Conservation (phyloP, 2,888 invertebrate genomes). For the Cerceris ruficornis region DNA sequence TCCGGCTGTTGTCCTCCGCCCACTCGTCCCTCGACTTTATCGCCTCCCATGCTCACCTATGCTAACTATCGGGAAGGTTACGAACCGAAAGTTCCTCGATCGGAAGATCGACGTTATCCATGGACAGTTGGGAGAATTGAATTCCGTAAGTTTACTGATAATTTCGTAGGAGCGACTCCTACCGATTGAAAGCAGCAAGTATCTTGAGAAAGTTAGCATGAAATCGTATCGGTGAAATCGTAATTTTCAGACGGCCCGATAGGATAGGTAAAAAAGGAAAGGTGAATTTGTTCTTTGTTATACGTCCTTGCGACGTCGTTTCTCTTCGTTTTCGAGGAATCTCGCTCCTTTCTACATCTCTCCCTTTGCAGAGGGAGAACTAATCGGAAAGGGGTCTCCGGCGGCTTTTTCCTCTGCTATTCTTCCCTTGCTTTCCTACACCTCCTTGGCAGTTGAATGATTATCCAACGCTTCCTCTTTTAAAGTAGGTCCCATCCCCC, state of each 20-base stretch:
- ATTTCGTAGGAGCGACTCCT: background rate
- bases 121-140: background rate
- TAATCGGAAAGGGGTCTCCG: conserved; percentile 64
- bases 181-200: too few relatives aligned
- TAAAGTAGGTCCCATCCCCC: conserved; percentile 60
- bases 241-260: background rate
- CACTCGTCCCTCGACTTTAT: conserved; percentile 36
- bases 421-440: conserved; percentile 53
- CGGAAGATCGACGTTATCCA: background rate
- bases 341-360: conserved; percentile 40
- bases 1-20: conserved; percentile 53
- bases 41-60: conserved; percentile 42
- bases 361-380: conserved; percentile 51
- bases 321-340: conserved; percentile 33
- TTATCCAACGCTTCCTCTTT: conserved; percentile 71
- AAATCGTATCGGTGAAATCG: background rate
- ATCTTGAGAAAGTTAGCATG: background rate
- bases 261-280: background rate
- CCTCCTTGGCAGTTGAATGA: conserved; percentile 66
- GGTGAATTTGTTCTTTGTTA: background rate
- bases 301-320: conserved; percentile 23
- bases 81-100: conserved; percentile 5
- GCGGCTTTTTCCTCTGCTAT: conserved; percentile 44
- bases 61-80: conserved; percentile 51
- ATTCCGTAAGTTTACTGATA: background rate